A percentile compares a stretch with the other conserved stretches of the same genome.
phyloP scores from a whole-genome alignment of 2,888 invertebrate species.

The Hoplodrina ambigua region DNA sequence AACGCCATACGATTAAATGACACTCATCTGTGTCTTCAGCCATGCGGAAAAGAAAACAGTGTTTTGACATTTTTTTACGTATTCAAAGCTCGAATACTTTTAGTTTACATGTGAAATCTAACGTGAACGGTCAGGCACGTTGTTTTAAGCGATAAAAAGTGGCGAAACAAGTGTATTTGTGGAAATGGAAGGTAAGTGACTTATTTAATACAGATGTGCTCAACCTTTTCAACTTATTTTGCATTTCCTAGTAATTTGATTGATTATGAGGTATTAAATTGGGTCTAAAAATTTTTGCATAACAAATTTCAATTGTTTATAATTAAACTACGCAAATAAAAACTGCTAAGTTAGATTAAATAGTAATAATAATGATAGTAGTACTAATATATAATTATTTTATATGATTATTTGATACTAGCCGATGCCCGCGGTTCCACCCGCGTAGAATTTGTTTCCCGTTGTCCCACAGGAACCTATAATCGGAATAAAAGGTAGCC shows the following conservation, averaged over 20 bases:
- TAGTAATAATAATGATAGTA: slow-evolving; percentile 41
- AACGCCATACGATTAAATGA: slow-evolving; percentile 57
- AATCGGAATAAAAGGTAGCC: slow-evolving; percentile 10
- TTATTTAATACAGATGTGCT: slow-evolving; percentile 54
- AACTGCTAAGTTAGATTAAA: slow-evolving; percentile 47
- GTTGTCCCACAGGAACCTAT: too few species aligned
- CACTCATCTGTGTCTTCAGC: slow-evolving; percentile 56
- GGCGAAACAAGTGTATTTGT: slow-evolving; percentile 56
- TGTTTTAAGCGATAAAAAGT: slow-evolving; percentile 54
- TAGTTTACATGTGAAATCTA: slow-evolving; percentile 54
- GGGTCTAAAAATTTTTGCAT: slow-evolving; percentile 47
- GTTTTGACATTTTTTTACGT: slow-evolving; percentile 49
- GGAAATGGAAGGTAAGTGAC: slow-evolving; percentile 55
- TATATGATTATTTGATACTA: slow-evolving; percentile 38
- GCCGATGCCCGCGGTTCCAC: slow-evolving; percentile 1
- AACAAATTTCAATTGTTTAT: slow-evolving; percentile 38
- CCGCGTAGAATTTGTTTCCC: too few species aligned
- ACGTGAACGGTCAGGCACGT: slow-evolving; percentile 51
- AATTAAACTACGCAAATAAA: slow-evolving; percentile 41
- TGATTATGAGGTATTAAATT: slow-evolving; percentile 50
- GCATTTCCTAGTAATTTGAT: slow-evolving; percentile 45
- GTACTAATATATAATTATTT: slow-evolving; percentile 36
- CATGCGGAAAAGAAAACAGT: slow-evolving; percentile 56
- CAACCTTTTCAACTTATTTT: slow-evolving; percentile 54
- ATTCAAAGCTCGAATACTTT: slow-evolving; percentile 45